Evolutionary conservation across 2,888 invertebrate genomes (phyloP).

Genomic region (Andrena trimmerana): DNA sequence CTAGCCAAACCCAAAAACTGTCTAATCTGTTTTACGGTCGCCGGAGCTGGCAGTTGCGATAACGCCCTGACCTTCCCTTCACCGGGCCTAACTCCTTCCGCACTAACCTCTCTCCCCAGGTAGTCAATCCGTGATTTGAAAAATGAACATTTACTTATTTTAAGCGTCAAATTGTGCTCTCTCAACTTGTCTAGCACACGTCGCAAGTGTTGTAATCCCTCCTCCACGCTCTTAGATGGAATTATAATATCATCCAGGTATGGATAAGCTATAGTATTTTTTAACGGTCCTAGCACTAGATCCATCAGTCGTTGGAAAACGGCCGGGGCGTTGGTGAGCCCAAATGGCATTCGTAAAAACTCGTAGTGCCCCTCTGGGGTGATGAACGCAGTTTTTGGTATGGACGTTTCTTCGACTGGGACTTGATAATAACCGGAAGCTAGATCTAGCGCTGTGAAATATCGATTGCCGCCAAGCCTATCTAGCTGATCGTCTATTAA

Average conservation of each 20-base stretch:
- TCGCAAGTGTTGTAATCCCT: not conserved
- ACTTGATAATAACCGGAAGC: too few species aligned
- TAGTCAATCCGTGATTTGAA: not conserved
- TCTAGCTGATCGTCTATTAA: slow-evolving; percentile 4
- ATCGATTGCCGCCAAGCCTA: not conserved
- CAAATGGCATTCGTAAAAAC: too few species aligned
- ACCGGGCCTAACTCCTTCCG: not conserved
- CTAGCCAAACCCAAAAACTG: too few species aligned
- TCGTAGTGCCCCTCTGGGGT: too few species aligned
- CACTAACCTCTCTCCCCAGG: not conserved
- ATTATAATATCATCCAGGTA: slow-evolving; percentile 1
- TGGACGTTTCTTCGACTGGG: too few species aligned
- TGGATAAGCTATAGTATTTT: not conserved
- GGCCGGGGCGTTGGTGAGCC: not conserved
- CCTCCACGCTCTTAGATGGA: not conserved
- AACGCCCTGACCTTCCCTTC: not conserved
- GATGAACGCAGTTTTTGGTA: too few species aligned
- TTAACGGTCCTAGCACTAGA: not conserved
- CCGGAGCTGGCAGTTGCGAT: not conserved
- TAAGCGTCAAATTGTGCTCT: not conserved
- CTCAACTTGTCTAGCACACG: not conserved
- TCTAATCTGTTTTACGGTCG: too few species aligned
- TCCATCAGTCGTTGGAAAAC: not conserved
- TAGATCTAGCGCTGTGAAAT: not conserved
- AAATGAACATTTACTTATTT: slow-evolving; percentile 2